Conservation (phyloP, 2,113 vertebrate genomes). For the Vimba vimba region DNA sequence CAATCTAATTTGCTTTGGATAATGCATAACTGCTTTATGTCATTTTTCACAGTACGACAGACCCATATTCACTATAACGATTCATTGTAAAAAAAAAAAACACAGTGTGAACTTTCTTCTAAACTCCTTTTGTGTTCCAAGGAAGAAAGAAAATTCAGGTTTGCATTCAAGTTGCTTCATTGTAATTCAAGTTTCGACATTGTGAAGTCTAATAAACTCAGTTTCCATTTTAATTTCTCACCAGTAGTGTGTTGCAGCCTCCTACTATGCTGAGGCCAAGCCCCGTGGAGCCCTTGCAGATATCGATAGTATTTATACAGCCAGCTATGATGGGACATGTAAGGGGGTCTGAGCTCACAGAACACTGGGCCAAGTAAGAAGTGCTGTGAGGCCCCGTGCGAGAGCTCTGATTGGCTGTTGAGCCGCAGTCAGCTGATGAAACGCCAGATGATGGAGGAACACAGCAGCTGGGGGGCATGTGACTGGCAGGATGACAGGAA, state of each 20-base stretch:
- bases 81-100: background rate
- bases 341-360: slow-evolving; percentile 78
- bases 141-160: background rate
- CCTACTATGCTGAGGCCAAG: slow-evolving; percentile 95
- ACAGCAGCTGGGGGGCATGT: background rate
- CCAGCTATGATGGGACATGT: slow-evolving; percentile 87
- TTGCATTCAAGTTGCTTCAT: background rate
- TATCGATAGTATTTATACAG: slow-evolving; percentile 88
- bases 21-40: background rate
- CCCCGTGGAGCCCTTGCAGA: slow-evolving; percentile 87
- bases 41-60: background rate
- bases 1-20: background rate
- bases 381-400: background rate
- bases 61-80: no score
- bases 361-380: slow-evolving; percentile 77
- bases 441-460: slow-evolving; percentile 9
- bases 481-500: slow-evolving; percentile 33
- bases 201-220: background rate
- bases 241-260: slow-evolving; percentile 91
- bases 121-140: no score
- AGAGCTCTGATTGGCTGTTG: slow-evolving; percentile 29
- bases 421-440: slow-evolving; percentile 2
- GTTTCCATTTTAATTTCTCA: slow-evolving; percentile 53
- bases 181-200: background rate
- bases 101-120: background rate